phyloP scores from a whole-genome alignment of 2,113 vertebrate genomes.

The Mesitornis unicolor region DNA sequence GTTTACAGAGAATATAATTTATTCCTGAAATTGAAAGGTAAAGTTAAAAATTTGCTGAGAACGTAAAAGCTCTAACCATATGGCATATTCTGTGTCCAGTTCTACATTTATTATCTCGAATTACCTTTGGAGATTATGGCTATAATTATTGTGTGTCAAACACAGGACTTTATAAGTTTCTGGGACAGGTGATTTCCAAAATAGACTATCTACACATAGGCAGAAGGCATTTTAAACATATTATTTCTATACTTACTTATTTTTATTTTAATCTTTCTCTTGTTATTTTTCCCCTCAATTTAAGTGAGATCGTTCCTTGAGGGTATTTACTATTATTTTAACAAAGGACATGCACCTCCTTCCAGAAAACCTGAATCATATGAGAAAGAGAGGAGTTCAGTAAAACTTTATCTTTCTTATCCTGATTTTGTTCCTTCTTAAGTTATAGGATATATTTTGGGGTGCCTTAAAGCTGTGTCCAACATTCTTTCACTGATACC shows the following conservation, averaged over 20 bases:
- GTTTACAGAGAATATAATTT: neutral
- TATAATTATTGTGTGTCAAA: neutral
- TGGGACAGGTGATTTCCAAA: neutral
- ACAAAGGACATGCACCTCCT: neutral
- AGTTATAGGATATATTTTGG: neutral
- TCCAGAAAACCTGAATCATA: neutral
- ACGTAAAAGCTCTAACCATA: neutral
- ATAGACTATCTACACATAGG: neutral
- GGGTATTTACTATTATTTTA: neutral
- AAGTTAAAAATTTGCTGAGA: neutral
- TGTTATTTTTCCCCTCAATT: neutral
- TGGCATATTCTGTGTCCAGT: neutral
- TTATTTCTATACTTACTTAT: neutral
- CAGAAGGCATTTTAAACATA: neutral
- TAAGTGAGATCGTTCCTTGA: neutral
- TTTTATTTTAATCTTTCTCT: neutral
- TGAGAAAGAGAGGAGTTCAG: neutral
- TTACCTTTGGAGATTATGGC: neutral
- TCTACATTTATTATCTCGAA: neutral
- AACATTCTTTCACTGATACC: neutral
- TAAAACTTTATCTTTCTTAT: neutral
- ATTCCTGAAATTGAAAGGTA: neutral
- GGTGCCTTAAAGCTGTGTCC: neutral
- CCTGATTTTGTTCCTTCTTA: neutral
- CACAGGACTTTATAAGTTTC: neutral